Evolutionary conservation across 2,113 vertebrate species (phyloP).

Genomic region (Campylorhamphus procurvoides): DNA sequence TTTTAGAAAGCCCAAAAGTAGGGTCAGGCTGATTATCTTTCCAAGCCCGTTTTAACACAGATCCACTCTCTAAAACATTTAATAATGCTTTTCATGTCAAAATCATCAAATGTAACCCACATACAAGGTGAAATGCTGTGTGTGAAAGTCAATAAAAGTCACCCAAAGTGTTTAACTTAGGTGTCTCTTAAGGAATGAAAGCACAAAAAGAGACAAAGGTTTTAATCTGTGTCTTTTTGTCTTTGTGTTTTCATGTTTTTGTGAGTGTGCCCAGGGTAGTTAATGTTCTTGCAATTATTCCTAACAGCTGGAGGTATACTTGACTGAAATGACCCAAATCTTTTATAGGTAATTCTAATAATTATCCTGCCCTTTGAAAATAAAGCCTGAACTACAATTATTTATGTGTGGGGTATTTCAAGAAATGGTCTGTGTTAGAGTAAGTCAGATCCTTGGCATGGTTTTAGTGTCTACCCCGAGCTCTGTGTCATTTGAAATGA

Average conservation of each 20-base stretch:
- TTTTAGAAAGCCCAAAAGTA: not conserved
- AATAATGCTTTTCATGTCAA: not conserved
- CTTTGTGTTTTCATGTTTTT: constrained; percentile 11
- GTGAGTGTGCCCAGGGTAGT: not conserved
- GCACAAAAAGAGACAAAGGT: not conserved
- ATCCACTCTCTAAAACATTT: not conserved
- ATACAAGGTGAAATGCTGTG: not conserved
- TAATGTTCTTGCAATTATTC: constrained; percentile 45
- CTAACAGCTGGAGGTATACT: constrained; percentile 43
- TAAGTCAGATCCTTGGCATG: not conserved
- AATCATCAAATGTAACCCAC: not conserved
- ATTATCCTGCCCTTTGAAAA: constrained; percentile 56
- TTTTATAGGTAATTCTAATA: constrained; percentile 58
- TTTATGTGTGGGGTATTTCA: constrained; percentile 31
- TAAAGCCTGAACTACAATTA: constrained; percentile 58
- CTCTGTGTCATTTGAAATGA: not conserved
- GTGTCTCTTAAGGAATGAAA: not conserved
- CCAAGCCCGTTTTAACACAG: not conserved
- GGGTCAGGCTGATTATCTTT: not conserved
- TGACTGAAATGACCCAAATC: constrained; percentile 59
- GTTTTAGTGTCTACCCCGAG: not conserved
- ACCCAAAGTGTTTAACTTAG: not conserved
- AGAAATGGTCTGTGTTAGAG: not conserved
- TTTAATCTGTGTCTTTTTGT: not conserved
- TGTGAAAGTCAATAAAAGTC: constrained; percentile 3